Evolutionary conservation across 2,113 vertebrate genomes (phyloP), one percentile per base, ranked within the genome.

Genomic region (Dicerorhinus sumatrensis): DNA sequence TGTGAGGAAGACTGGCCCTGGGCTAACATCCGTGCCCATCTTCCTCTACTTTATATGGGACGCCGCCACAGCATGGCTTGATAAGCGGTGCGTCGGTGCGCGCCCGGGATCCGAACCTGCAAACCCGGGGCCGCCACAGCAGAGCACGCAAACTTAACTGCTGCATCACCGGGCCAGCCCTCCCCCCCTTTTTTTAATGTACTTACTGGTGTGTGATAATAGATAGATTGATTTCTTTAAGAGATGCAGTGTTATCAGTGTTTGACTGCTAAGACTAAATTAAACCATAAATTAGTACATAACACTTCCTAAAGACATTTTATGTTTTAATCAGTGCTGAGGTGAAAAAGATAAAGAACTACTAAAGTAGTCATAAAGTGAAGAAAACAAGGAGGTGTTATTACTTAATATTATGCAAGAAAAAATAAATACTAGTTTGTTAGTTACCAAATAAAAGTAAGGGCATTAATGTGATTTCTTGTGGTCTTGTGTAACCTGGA

Each of bases 221-320:
- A 96, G 88, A 77, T 82, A 90, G 81, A 75, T 86, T 92, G 67
- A 94, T 97, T 95, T 98, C 92, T 94, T 72, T 97, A 98, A 98
- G 94, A 98, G 98, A 97, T 93, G 86, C 73, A 95, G 1, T 20
- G 10, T 98, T 98, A 86, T 76, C 83, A 92, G 70, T 91, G 62
- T 98, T 98, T 97, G 97, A 97, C 77, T 96, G 89, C 89, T 92
- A 91, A 97, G 95, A 96, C 91, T 97, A 98, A 97, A 93, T 97
- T 97, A 98, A 98, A 62, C 63, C 90, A 95, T 98, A 98, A 98
- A 98, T 97, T 98, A 96, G 62, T 58, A 89, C 75, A 56, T 97
- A 97, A 69, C 46, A 16, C 98, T 98, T 98, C 75, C 94, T 98
- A 93, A 98, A 98, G 93, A 97, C 73, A 82, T 97, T 98, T 98